phyloP scores from a whole-genome alignment of 2,888 invertebrate genomes.

The Eristalis tenax region DNA sequence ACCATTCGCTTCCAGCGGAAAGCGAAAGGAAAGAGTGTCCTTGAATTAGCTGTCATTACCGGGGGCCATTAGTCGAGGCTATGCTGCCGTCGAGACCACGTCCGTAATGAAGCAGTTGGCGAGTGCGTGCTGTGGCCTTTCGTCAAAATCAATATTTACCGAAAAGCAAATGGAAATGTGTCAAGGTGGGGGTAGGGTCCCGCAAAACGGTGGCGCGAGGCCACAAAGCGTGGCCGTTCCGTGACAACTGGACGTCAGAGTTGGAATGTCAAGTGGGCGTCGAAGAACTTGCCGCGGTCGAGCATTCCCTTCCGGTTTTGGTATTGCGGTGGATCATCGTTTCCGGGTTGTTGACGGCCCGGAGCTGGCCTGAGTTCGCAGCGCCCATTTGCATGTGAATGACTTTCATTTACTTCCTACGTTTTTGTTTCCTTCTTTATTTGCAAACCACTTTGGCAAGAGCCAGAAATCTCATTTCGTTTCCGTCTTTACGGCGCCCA shows the following conservation, averaged over 20 bases:
- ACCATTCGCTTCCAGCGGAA: constrained; percentile 2
- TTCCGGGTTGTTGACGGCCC: not conserved
- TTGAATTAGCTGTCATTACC: constrained; percentile 5
- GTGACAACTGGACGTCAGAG: not conserved
- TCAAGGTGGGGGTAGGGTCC: constrained; percentile 7
- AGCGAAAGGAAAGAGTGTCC: constrained; percentile 9
- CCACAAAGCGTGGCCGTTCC: not conserved
- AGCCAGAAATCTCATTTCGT: constrained; percentile 27
- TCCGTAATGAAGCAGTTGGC: not conserved
- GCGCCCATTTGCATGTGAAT: not conserved
- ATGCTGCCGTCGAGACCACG: not conserved
- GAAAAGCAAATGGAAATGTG: not conserved
- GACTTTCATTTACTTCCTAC: not conserved
- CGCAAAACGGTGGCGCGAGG: not conserved
- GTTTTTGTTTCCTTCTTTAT: not conserved
- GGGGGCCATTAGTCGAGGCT: not conserved
- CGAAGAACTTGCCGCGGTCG: not conserved
- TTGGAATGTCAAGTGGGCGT: constrained; percentile 18
- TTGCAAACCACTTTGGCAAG: not conserved
- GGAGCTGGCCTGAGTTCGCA: not conserved
- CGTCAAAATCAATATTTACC: constrained; percentile 28
- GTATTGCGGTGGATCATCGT: not conserved
- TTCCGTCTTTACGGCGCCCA: constrained; percentile 13
- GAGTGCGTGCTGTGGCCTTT: constrained; percentile 18
- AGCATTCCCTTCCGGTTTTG: constrained; percentile 4